A percentile compares a stretch with the other conserved stretches of the same genome.
These are phyloP conservation scores for Boulengeromyrus knoepffleri DNA, from an alignment of 2,113 vertebrate species.

Conservation along the genomic window DNA sequence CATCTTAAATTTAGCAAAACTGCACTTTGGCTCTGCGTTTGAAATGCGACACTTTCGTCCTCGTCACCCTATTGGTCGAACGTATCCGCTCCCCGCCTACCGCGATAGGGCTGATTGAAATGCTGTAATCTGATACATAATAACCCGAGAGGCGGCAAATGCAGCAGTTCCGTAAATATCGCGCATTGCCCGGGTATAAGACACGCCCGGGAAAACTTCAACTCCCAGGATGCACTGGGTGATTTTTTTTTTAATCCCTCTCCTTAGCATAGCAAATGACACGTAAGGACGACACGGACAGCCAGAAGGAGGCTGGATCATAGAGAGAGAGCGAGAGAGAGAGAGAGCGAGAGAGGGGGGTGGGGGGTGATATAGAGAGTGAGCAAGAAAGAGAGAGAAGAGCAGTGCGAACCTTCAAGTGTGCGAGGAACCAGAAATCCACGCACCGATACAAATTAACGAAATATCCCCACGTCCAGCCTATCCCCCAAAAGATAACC, in stretches of 20 bases:
- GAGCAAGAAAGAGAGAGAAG: neutral
- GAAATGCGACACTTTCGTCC: conserved; percentile 33
- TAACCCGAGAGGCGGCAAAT: conserved; percentile 21
- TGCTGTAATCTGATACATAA: conserved; percentile 40
- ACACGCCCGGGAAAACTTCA: conserved; percentile 43
- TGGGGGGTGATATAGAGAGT: conserved; percentile 47
- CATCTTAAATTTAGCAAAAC: conserved; percentile 8
- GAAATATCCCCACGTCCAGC: neutral
- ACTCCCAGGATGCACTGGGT: conserved; percentile 37
- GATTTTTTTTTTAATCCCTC: neutral
- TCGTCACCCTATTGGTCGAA: conserved; percentile 34
- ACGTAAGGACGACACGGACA: conserved; percentile 18
- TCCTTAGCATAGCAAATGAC: conserved; percentile 33
- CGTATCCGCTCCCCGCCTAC: conserved; percentile 29
- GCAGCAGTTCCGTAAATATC: conserved; percentile 35
- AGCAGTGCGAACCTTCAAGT: neutral
- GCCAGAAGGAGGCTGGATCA: conserved; percentile 42
- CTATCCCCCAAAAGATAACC: neutral
- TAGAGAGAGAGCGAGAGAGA: conserved; percentile 28
- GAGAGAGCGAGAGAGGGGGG: conserved; percentile 40
- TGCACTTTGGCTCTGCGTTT: conserved; percentile 30
- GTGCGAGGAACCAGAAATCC: neutral
- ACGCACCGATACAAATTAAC: neutral
- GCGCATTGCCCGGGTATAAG: conserved; percentile 22
- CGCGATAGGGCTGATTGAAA: conserved; percentile 25